Conservation (phyloP, 2,797 vertebrate species). For the Gadopsis marmoratus region DNA sequence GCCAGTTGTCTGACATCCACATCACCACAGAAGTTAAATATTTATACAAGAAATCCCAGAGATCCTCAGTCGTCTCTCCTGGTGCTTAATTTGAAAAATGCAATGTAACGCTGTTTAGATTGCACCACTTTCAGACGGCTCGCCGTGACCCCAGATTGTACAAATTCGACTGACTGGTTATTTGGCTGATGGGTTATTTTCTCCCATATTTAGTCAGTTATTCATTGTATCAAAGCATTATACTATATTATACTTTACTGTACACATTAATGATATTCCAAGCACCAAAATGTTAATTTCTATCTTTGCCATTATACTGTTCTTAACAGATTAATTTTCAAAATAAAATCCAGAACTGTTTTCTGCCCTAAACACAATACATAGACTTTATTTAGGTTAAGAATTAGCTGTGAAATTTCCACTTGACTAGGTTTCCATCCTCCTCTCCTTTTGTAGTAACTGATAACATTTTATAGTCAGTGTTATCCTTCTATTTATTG, state of each 20-base stretch:
- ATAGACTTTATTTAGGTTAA: conserved; percentile 13
- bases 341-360: not conserved
- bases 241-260: conserved; percentile 6
- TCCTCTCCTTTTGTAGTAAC: conserved; percentile 18
- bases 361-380: conserved; percentile 1
- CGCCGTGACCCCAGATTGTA: conserved; percentile 45
- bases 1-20: conserved; percentile 65
- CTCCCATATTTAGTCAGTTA: conserved; percentile 38
- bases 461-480: conserved; percentile 42
- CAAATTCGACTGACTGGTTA: conserved; percentile 70
- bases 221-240: conserved; percentile 39
- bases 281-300: not conserved
- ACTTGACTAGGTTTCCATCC: not conserved
- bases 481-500: conserved; percentile 51
- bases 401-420: conserved; percentile 20
- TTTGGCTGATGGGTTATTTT: conserved; percentile 52
- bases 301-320: not conserved
- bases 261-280: no score
- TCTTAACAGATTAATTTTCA: not conserved
- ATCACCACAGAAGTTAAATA: conserved; percentile 68
- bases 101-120: conserved; percentile 58
- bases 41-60: conserved; percentile 72
- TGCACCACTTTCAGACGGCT: conserved; percentile 43
- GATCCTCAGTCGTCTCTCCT: conserved; percentile 65
- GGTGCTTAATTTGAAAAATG: conserved; percentile 71